Base-by-base conservation (phyloP, 2,888 invertebrate species). In the Tridacna gigas region DNA sequence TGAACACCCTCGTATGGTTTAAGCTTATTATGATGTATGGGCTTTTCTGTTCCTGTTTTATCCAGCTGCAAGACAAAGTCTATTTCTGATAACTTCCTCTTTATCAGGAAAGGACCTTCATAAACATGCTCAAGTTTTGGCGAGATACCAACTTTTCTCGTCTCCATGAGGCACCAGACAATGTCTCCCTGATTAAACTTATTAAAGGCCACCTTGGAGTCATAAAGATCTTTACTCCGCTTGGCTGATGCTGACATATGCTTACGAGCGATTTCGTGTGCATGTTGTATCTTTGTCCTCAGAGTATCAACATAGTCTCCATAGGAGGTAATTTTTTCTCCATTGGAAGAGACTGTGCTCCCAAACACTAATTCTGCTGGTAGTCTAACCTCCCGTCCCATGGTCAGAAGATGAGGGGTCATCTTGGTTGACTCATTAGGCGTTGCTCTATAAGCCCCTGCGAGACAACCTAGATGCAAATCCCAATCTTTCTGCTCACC, bases 401-500 rank as follows among this genome's bases (percentile, higher is more conserved):
- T 60, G 74, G 81, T 79, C 26, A 87, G 15, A 26, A 88, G 15
- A 56, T 88, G 83, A 13, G 88, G 88, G n/a, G 84, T 84, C 4
- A 86, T 26, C 15, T 74, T 61, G 37, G 86, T 89, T 5, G 67
- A 25, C 20, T 83, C 88, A 73, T 81, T 61, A 11, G 80, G 79
- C 7, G 84, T 81, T 7, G 82, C 77, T 66, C 86, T 67, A 28
- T 84, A 89, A 2, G 88, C 89, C 18, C 77, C 83, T 0, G 88
- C 76, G 5, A 89, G 56, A 51, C 63, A 86, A 12, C 77, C 77
- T 5, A 89, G 71, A 28, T 88, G 63, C 12, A 78, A 22, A 67
- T 89, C 88, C 89, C 84, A 86, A 20, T 84, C 81, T 25, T 47
- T 45, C 25, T 84, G 82, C 12, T 83, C 80, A 3, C 60, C 79